Evolutionary conservation across 2,888 invertebrate genomes (phyloP).

Genomic region (Cephalotes varians): DNA sequence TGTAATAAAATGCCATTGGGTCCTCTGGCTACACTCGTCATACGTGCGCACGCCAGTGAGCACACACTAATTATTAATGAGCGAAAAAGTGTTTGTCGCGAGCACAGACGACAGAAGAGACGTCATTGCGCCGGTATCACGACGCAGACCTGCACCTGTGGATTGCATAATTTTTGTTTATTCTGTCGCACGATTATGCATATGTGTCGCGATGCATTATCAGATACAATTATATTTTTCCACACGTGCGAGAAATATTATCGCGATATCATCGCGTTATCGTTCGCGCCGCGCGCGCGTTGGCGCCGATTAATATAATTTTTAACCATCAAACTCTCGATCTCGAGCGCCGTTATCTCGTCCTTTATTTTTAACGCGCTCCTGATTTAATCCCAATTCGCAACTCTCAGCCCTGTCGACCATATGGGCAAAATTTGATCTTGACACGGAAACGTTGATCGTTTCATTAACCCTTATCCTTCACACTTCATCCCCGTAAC

Average conservation of each 20-base stretch:
- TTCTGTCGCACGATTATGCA: conserved; percentile 39
- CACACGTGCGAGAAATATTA: conserved; percentile 23
- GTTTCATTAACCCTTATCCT: too few relatives aligned
- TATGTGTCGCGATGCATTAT: conserved; percentile 24
- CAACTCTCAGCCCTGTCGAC: background rate
- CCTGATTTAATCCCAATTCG: conserved; percentile 15
- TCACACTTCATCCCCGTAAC: too few relatives aligned
- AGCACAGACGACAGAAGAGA: background rate
- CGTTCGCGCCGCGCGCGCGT: background rate
- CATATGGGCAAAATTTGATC: conserved; percentile 27
- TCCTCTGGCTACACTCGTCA: background rate
- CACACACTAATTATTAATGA: conserved; percentile 25
- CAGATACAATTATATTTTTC: conserved; percentile 16
- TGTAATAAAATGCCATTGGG: conserved; percentile 35
- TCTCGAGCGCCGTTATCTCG: background rate
- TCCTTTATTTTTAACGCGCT: conserved; percentile 7
- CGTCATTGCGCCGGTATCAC: conserved; percentile 34
- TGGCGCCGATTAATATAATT: background rate
- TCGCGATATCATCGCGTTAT: conserved; percentile 26
- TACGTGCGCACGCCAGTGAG: background rate
- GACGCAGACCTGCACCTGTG: conserved; percentile 54
- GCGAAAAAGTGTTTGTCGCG: conserved; percentile 23
- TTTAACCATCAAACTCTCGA: conserved; percentile 6
- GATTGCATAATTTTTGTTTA: conserved; percentile 61
- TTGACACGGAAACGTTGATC: conserved; percentile 14